Evolutionary conservation across 64 coral and sea anemone genomes (phyloP).

Genomic region (Catalaphyllia jardinei): DNA sequence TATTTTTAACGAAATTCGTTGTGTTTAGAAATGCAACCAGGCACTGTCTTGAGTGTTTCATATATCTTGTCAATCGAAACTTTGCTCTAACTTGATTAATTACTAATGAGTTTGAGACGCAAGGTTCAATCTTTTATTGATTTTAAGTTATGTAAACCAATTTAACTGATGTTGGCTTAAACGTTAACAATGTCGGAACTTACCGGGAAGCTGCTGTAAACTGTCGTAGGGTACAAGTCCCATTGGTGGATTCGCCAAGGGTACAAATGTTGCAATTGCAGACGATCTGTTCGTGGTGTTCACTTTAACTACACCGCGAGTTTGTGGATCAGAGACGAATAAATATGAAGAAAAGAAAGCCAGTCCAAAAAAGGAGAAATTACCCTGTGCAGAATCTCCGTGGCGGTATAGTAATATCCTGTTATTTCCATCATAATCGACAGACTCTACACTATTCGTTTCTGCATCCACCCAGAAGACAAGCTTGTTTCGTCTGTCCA

Average conservation of each 20-base stretch:
- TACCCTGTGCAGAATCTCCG: neutral
- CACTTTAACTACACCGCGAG: neutral
- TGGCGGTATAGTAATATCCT: neutral
- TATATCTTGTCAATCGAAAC: too few species aligned
- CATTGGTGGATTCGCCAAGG: neutral
- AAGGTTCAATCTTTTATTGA: too few species aligned
- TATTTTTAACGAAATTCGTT: too few species aligned
- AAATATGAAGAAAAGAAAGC: neutral
- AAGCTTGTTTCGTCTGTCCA: constrained; percentile 35
- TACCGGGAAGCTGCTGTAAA: constrained; percentile 67
- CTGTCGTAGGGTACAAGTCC: constrained; percentile 48
- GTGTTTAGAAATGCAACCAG: too few species aligned
- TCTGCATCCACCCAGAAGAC: constrained; percentile 57
- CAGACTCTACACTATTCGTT: constrained; percentile 46
- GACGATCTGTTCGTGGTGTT: neutral
- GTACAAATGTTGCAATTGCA: constrained; percentile 16
- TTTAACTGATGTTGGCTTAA: too few species aligned
- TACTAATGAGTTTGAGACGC: too few species aligned
- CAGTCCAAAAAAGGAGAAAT: neutral
- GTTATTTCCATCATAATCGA: constrained; percentile 52
- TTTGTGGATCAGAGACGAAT: constrained; percentile 18
- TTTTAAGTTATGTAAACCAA: too few species aligned
- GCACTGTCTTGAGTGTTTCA: too few species aligned
- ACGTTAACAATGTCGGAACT: too few species aligned
- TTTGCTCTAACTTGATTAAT: too few species aligned